phyloP scores from a whole-genome alignment of 2,113 vertebrate genomes.

The Cygnus buccinator region DNA sequence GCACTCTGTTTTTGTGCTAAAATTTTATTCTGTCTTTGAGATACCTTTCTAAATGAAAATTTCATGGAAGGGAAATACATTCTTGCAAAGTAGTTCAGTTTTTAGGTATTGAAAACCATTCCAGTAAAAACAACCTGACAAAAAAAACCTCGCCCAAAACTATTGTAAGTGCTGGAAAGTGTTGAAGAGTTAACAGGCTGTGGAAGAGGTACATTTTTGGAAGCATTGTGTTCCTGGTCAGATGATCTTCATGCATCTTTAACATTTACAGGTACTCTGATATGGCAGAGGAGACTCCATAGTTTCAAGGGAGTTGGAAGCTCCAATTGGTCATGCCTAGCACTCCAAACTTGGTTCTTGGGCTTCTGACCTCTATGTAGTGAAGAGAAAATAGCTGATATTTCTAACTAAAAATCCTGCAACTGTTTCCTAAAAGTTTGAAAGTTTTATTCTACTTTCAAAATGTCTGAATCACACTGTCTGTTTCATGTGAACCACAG shows the following conservation, averaged over 20 bases:
- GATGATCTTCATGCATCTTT: not conserved
- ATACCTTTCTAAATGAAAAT: not conserved
- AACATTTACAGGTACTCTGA: not conserved
- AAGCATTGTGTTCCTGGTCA: not conserved
- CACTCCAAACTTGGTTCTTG: not conserved
- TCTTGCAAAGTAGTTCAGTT: not conserved
- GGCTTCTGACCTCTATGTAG: not conserved
- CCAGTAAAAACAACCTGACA: not conserved
- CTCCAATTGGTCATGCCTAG: rapidly evolving
- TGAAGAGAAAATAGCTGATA: not conserved
- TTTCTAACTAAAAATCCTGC: not conserved
- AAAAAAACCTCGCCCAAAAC: not conserved
- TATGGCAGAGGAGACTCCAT: not conserved
- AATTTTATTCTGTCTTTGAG: not conserved
- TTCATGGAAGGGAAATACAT: not conserved
- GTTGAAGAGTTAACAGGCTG: not conserved
- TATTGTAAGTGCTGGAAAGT: not conserved
- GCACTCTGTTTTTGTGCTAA: not conserved
- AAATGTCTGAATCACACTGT: not conserved
- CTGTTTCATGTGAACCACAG: not conserved
- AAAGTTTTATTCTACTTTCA: not conserved
- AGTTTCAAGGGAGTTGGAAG: not conserved
- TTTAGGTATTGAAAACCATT: not conserved
- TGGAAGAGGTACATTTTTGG: not conserved
- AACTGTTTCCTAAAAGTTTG: not conserved